These are phyloP conservation scores for Dermochelys coriacea DNA, from an alignment of 2,797 vertebrate genomes.

Conservation along the genomic window DNA sequence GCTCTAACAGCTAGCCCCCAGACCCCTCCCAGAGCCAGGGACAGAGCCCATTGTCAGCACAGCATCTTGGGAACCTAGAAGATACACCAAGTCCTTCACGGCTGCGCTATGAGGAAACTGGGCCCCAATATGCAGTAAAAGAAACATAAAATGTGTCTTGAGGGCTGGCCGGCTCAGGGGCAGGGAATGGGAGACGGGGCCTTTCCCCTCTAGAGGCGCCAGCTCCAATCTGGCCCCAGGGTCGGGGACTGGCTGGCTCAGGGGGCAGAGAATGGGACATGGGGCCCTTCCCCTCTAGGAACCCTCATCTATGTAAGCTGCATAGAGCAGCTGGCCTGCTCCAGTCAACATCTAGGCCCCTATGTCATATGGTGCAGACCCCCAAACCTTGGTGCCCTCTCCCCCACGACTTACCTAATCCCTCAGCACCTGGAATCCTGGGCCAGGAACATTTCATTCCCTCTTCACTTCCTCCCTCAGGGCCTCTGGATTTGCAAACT, in stretches of 20 bases:
- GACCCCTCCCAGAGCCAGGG: too few species aligned
- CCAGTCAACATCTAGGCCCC: not conserved
- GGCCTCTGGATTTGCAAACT: not conserved
- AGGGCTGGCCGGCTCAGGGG: too few species aligned
- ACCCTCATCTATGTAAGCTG: constrained; percentile 53
- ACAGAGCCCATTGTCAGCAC: too few species aligned
- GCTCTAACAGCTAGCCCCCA: too few species aligned
- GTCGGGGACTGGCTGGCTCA: too few species aligned
- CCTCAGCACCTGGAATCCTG: not conserved
- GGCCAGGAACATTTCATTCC: not conserved
- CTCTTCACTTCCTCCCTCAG: not conserved
- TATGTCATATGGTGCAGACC: not conserved
- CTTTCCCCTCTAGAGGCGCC: too few species aligned
- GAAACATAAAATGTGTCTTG: too few species aligned
- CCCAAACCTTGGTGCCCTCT: not conserved
- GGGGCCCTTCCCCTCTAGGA: not conserved
- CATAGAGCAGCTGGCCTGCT: not conserved
- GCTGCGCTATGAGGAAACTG: too few species aligned
- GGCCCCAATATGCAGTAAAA: not conserved
- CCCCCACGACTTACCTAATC: not conserved
- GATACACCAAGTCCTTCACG: too few species aligned
- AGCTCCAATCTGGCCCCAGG: too few species aligned
- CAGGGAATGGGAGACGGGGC: too few species aligned
- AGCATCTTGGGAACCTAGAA: not conserved
- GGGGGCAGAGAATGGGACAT: too few species aligned